Base-by-base conservation (phyloP, 2,888 invertebrate species). In the Ptychoptera albimana region DNA sequence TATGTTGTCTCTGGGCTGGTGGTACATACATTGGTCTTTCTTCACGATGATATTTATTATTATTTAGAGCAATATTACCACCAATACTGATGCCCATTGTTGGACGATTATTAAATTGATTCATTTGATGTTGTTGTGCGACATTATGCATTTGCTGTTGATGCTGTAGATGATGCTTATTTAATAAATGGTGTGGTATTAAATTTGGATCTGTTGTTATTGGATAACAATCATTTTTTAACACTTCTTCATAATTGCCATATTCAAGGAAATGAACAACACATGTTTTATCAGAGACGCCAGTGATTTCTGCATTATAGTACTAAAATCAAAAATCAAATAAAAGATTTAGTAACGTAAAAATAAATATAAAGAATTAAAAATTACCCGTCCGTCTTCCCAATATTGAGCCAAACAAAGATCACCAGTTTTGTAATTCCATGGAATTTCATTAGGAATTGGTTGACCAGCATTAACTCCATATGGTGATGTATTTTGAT, bases 391-490 rank as follows among this genome's bases (percentile, higher is more conserved):
- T 56, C 83, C 81, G 66, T 91, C 91, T 62, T 91, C 89, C 91
- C 91, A 91, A 65, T 92, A 92, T 57, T 87, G 84, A 8, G 91
- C 91, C 64, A 88, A 71, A 58, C 88, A 88, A 48, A 79, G 74
- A 59, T 89, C 88, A 10, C 87, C 88, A 42, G 77, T 67, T 57
- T 78, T 79, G 85, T 84, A 87, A 51, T 70, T 70, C 72, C 70
- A 51, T 66, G 34, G 36, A 6, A 35, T 41, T 39, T 16, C 16
- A 8, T 45, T 32, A 2, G 29, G 36, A 8, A 39, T 40, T 39
- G 37, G 42, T 16, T 9, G 32, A 32, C 32, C 32, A 32, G 11
- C 32, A 32, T 2, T 32, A 3, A 32, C 9, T 11, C n/a, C 43
- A 45, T 32, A 15, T 41, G 39, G 51, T 43, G 50, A 48, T 43